Base-by-base conservation (phyloP, 2,888 invertebrate genomes). In the Trichogramma evanescens region DNA sequence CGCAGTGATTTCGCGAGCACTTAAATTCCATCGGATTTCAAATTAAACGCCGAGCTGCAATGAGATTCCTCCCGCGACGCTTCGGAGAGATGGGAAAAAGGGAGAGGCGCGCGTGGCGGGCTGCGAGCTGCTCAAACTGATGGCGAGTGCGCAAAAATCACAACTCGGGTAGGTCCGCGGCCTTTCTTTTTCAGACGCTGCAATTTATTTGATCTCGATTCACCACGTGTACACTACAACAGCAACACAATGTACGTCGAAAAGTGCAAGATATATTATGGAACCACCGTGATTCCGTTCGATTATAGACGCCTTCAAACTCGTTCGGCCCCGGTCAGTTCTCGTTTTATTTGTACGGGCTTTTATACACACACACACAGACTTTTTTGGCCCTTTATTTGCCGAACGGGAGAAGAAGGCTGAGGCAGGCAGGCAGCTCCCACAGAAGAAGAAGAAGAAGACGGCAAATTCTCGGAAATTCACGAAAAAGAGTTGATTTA, bases 141-240 rank as follows among this genome's bases (percentile, higher is more conserved):
- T 49, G 13, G 26, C 49, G 49, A 6, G 13, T 4, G 8, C 49
- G 6, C 26, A 7, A 39, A 52, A 40, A 42, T 52, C 52, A 13
- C 52, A 38, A 13, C 26, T 49, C 13, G 38, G 8, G 26, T 4
- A 46, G 58, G 44, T 46, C 40, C 58, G 48, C 43, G 43, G 48
- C 39, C 13, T 53, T 7, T 57, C 50, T 26, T 26, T 26, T 26
- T 56, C 63, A 45, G 7, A 42, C 66, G 63, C 61, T 69, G 62
- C 66, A 57, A 68, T 66, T 67, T 59, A 63, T 67, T 66, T 59
- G 65, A 66, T 69, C 67, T 59, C 53, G 65, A 69, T 67, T 68
- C 59, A 54, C 46, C 61, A 58, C 60, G 63, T 61, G 59, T 8
- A 59, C 52, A 13, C n/a, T 7, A 45, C 3, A 46, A 43, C 26